Evolutionary conservation across 2,888 invertebrate genomes (phyloP).

Genomic region (Andrena camellia): DNA sequence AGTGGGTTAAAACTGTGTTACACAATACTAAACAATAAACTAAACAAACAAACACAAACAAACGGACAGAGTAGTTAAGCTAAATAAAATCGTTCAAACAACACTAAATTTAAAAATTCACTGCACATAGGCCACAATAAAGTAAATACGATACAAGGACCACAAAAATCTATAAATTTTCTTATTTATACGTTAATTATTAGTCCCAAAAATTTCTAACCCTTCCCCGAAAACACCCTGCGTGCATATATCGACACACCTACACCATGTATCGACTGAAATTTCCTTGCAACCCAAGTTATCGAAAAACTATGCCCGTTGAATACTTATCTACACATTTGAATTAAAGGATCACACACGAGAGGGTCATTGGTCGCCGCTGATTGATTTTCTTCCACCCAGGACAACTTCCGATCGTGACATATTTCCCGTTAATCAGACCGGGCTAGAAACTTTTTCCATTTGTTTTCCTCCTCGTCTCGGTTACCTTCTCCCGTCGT

Average conservation of each 20-base stretch:
- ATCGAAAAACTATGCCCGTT: neutral
- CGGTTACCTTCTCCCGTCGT: conserved; percentile 53
- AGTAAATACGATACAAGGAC: too few species aligned
- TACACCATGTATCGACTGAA: neutral
- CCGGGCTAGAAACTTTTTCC: conserved; percentile 71
- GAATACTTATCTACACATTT: conserved; percentile 5
- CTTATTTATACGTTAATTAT: too few species aligned
- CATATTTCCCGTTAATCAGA: conserved; percentile 75
- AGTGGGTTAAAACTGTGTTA: too few species aligned
- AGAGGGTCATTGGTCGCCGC: conserved; percentile 25
- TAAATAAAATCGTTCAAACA: too few species aligned
- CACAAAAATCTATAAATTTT: too few species aligned
- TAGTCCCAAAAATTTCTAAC: too few species aligned
- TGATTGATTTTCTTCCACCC: conserved; percentile 65
- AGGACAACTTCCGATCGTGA: conserved; percentile 63
- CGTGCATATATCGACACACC: neutral
- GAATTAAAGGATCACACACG: conserved; percentile 17
- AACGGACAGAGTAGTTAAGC: too few species aligned
- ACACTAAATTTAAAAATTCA: too few species aligned
- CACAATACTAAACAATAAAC: too few species aligned
- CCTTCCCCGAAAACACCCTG: neutral
- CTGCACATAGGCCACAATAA: too few species aligned
- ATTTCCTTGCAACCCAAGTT: neutral
- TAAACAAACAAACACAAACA: too few species aligned
- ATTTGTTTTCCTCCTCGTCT: conserved; percentile 61